Percentiles rank a stretch among this genome's conserved stretches.
These are phyloP conservation scores for Austrolebias charrua DNA, from an alignment of 2,797 vertebrate species.

Conservation along the genomic window DNA sequence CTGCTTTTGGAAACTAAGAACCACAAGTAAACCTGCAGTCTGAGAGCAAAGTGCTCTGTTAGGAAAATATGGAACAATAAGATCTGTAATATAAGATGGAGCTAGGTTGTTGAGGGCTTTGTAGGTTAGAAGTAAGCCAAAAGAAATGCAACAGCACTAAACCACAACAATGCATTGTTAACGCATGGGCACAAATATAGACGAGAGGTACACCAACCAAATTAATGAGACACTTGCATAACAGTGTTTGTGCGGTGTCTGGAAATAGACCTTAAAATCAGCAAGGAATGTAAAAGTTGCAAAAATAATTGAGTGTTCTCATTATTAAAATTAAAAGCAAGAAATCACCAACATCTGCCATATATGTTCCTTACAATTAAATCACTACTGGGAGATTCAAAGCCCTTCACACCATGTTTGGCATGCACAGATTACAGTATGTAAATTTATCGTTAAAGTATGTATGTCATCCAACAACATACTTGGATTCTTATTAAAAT, in stretches of 20 bases:
- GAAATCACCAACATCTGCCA: constrained; percentile 1
- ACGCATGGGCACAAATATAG: constrained; percentile 22
- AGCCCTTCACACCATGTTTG: neutral
- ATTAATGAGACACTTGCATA: constrained; percentile 52
- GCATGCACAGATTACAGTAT: neutral
- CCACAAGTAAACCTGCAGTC: too few relatives aligned
- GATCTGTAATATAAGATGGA: too few relatives aligned
- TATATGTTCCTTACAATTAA: constrained; percentile 3
- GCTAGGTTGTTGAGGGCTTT: too few relatives aligned
- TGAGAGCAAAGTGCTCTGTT: too few relatives aligned
- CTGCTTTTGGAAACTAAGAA: too few relatives aligned
- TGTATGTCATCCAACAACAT: neutral
- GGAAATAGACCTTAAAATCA: constrained; percentile 37
- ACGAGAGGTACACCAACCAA: constrained; percentile 35
- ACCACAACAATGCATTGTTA: constrained; percentile 7
- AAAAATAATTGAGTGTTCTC: constrained; percentile 25
- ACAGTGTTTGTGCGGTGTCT: constrained; percentile 46
- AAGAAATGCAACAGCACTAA: neutral
- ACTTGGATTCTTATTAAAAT: constrained; percentile 5
- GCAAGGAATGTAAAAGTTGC: constrained; percentile 4
- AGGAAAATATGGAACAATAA: too few relatives aligned
- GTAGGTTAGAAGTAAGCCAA: too few relatives aligned
- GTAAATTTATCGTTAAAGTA: neutral
- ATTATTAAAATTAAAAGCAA: constrained; percentile 7
- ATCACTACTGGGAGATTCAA: neutral